A percentile compares a stretch with the other conserved stretches of the same genome.
These are phyloP conservation scores for Sesamia nonagrioides DNA, from an alignment of 1,140 invertebrate species.

Conservation along the genomic window DNA sequence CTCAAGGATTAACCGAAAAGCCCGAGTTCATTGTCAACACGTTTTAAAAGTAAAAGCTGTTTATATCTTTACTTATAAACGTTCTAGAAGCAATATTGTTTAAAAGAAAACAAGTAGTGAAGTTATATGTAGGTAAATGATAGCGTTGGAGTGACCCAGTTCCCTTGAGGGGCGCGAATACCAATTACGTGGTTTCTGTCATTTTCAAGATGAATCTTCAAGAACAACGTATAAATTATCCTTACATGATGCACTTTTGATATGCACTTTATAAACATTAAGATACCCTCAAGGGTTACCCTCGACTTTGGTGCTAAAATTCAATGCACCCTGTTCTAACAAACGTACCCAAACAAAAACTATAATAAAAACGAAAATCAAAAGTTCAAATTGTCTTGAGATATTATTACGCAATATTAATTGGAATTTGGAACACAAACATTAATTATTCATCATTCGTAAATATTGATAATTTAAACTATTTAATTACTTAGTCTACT, in stretches of 20 bases:
- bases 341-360: too few species aligned
- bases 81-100: constrained; percentile 20
- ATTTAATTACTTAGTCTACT: background rate
- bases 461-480: background rate
- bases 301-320: too few species aligned
- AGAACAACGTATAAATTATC: too few species aligned
- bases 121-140: background rate
- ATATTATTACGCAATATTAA: background rate
- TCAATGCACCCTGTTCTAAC: too few species aligned
- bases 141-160: constrained; percentile 25
- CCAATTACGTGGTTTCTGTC: background rate
- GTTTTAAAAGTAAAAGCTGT: constrained; percentile 8
- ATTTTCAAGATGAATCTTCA: background rate
- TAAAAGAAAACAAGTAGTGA: background rate
- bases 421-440: background rate
- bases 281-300: too few species aligned
- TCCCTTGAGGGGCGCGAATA: constrained; percentile 17
- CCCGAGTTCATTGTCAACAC: background rate
- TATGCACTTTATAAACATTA: too few species aligned
- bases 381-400: too few species aligned
- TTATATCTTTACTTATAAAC: background rate
- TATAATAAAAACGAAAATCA: too few species aligned
- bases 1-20: background rate
- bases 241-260: too few species aligned
- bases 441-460: background rate